Conservation (phyloP, 2,888 invertebrate genomes). For the Gasteruption jaculator region DNA sequence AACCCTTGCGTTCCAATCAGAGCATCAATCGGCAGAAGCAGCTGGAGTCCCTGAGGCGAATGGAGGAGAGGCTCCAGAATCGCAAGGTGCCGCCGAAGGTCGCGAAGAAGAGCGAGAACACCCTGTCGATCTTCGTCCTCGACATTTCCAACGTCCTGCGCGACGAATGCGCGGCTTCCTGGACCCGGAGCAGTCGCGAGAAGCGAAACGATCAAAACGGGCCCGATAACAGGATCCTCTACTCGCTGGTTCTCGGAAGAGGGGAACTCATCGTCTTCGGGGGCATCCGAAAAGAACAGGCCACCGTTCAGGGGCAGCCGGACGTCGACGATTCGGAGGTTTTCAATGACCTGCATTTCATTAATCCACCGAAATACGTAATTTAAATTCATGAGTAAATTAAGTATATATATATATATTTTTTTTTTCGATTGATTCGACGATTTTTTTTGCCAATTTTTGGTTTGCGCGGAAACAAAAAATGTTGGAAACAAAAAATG, state of each 20-base stretch:
- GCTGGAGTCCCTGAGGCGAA: conserved; percentile 61
- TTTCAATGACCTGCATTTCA: conserved; percentile 48
- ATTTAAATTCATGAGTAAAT: conserved; percentile 31
- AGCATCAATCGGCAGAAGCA: conserved; percentile 59
- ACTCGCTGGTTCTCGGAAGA: conserved; percentile 83
- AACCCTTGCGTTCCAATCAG: conserved; percentile 30
- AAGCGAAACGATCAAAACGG: conserved; percentile 64
- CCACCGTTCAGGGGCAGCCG: conserved; percentile 53
- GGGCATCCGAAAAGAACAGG: conserved; percentile 82
- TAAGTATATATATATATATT: too few relatives aligned
- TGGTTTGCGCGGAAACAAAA: too few relatives aligned
- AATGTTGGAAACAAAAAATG: too few relatives aligned
- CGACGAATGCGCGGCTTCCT: conserved; percentile 62
- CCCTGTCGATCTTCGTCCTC: conserved; percentile 78
- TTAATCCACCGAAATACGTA: conserved; percentile 44
- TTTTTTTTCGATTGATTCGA: too few relatives aligned
- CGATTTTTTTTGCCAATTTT: too few relatives aligned
- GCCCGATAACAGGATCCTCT: conserved; percentile 87
- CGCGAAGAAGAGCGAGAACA: conserved; percentile 62
- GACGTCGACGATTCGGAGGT: conserved; percentile 44
- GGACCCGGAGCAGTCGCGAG: conserved; percentile 69
- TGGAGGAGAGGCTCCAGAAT: conserved; percentile 60
- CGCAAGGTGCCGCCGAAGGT: conserved; percentile 47
- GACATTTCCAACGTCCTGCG: conserved; percentile 73
- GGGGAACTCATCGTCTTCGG: conserved; percentile 94